A percentile compares a stretch with the other conserved stretches of the same genome.
These are phyloP conservation scores for Ceratina japonica DNA, from an alignment of 1,140 invertebrate genomes.

Conservation along the genomic window DNA sequence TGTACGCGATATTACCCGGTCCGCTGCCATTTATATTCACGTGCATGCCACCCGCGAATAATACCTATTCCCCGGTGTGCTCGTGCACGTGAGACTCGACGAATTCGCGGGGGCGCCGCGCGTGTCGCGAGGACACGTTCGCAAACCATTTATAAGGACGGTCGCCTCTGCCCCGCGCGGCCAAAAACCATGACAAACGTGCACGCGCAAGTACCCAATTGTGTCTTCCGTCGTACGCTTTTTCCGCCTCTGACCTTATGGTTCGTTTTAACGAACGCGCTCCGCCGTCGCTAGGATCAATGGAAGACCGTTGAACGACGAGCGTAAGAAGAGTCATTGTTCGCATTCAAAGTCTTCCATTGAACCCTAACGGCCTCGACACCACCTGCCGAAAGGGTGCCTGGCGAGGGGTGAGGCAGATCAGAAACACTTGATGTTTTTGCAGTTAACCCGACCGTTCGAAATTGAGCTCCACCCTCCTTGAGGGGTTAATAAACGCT, in stretches of 20 bases:
- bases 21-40: conserved; percentile 50
- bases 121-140: background rate
- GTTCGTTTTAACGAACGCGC: background rate
- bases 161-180: too few species aligned
- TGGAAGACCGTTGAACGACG: background rate
- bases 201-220: too few species aligned
- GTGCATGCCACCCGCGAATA: conserved; percentile 32
- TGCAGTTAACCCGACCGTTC: conserved; percentile 9
- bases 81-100: conserved; percentile 7
- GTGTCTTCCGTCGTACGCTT: too few species aligned
- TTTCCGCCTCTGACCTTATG: too few species aligned
- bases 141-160: background rate
- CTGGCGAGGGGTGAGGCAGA: background rate
- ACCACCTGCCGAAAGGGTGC: background rate
- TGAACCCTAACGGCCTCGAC: background rate
- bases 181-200: too few species aligned
- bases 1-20: conserved; percentile 62
- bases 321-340: background rate
- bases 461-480: conserved; percentile 18
- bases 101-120: background rate
- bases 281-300: background rate
- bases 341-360: conserved; percentile 8
- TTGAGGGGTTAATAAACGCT: conserved; percentile 12
- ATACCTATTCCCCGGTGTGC: conserved; percentile 21
- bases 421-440: conserved; percentile 7